Percentiles rank a stretch among this genome's conserved stretches.
These are phyloP conservation scores for Alectoris magna DNA, from an alignment of 2,797 vertebrate genomes.

Conservation along the genomic window DNA sequence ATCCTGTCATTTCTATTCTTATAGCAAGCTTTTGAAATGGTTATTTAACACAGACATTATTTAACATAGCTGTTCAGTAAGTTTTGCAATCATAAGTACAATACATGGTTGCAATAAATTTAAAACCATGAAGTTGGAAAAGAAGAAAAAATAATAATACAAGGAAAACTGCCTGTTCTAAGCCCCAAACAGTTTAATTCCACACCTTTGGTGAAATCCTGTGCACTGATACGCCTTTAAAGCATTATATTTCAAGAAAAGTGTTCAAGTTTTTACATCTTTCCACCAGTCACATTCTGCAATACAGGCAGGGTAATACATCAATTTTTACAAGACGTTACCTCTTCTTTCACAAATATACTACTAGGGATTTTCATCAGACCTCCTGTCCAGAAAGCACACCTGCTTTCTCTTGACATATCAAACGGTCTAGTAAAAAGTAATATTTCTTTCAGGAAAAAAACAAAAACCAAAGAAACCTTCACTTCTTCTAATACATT, in stretches of 20 bases:
- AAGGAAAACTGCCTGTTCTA: not conserved
- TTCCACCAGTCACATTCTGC: not conserved
- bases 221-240: rapidly evolving
- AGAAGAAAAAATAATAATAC: not conserved
- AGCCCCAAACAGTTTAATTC: not conserved
- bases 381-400: not conserved
- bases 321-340: not conserved
- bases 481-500: not conserved
- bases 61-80: not conserved
- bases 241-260: not conserved
- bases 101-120: not conserved
- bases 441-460: not conserved
- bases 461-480: not conserved
- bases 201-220: not conserved
- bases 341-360: not conserved
- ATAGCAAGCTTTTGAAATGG: not conserved
- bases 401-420: not conserved
- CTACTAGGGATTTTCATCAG: not conserved
- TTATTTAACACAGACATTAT: not conserved
- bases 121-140: not conserved
- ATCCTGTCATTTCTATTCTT: conserved; percentile 9
- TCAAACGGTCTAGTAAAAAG: not conserved
- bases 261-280: not conserved
- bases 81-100: not conserved
- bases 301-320: not conserved